Conservation (phyloP, 2,113 vertebrate species). For the Ammodytes dubius region DNA sequence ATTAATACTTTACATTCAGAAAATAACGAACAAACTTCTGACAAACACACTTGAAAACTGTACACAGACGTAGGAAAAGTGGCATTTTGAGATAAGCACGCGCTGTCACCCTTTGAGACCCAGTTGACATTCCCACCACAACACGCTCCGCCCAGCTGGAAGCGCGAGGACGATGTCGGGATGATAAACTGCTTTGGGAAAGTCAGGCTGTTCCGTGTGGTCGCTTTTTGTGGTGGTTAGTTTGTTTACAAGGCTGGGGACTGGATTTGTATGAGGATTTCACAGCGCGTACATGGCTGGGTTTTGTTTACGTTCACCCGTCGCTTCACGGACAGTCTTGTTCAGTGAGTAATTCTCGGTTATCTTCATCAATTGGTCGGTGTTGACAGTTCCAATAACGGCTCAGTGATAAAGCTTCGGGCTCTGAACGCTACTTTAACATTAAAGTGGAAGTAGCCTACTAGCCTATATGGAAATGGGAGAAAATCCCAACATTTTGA, state of each 20-base stretch:
- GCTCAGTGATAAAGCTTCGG: conserved; percentile 2
- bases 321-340: not conserved
- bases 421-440: not conserved
- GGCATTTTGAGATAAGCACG: not conserved
- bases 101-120: conserved; percentile 26
- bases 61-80: rapidly evolving
- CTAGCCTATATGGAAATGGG: not conserved
- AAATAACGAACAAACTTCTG: not conserved
- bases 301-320: not conserved
- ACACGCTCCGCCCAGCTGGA: conserved; percentile 65
- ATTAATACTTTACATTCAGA: too few species aligned
- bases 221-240: not conserved
- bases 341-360: not conserved
- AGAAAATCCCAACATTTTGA: not conserved
- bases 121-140: conserved; percentile 47
- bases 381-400: conserved; percentile 30
- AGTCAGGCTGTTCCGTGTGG: not conserved
- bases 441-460: not conserved
- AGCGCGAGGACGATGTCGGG: conserved; percentile 45
- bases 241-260: not conserved
- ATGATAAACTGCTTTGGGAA: conserved; percentile 19
- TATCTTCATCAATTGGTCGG: conserved; percentile 14
- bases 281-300: not conserved
- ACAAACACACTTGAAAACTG: rapidly evolving
- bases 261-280: not conserved